Evolutionary conservation across 2,797 vertebrate species (phyloP).

Genomic region (Smutsia temminckii): DNA sequence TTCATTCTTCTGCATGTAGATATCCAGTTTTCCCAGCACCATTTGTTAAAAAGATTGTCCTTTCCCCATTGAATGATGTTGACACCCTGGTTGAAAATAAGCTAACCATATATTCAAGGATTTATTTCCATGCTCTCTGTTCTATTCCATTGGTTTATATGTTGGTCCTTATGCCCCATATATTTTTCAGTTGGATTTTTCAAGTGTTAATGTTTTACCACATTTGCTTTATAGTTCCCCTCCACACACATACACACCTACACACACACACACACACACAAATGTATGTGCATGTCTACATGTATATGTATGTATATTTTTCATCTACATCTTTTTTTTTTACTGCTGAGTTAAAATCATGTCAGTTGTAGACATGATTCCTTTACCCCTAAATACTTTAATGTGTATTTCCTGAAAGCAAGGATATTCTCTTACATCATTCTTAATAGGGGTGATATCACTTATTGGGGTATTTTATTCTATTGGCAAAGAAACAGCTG

Average conservation of each 20-base stretch:
- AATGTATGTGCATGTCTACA: fast-evolving
- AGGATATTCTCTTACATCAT: not conserved
- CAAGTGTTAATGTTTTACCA: not conserved
- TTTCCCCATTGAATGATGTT: not conserved
- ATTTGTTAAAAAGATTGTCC: not conserved
- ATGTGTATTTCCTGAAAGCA: not conserved
- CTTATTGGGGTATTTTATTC: not conserved
- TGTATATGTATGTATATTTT: not conserved
- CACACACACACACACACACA: not conserved
- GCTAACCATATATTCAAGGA: not conserved
- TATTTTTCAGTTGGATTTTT: not conserved
- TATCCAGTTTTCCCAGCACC: not conserved
- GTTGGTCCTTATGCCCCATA: not conserved
- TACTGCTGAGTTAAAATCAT: not conserved
- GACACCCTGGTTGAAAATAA: not conserved
- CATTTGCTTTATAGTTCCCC: not conserved
- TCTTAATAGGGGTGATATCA: not conserved
- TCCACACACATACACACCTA: not conserved
- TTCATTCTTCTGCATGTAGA: not conserved
- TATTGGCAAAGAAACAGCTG: not conserved
- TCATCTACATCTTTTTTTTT: not conserved
- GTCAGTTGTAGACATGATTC: not conserved
- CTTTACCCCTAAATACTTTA: not conserved
- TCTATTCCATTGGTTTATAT: not conserved
- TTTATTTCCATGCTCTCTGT: not conserved